Percentiles rank a stretch among this genome's conserved stretches.
Conservation (phyloP, 2,113 vertebrate species). For the Illadopsis cleaveri region DNA sequence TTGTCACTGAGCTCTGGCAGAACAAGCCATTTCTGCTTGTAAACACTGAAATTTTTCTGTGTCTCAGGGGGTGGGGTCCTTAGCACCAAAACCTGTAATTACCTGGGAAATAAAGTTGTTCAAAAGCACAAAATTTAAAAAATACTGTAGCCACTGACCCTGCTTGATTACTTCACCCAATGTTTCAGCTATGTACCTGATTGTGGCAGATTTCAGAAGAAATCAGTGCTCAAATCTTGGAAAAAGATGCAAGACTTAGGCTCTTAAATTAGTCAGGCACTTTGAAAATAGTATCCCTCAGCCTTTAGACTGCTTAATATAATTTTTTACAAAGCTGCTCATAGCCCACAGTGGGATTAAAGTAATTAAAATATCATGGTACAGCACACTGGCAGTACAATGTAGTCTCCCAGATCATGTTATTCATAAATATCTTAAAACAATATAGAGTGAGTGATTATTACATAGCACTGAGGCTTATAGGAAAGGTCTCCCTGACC, state of each 20-base stretch:
- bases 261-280: not conserved
- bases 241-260: not conserved
- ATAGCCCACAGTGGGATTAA: not conserved
- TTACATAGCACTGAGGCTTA: not conserved
- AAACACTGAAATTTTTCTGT: not conserved
- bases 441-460: not conserved
- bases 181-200: not conserved
- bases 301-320: not conserved
- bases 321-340: conserved; percentile 41
- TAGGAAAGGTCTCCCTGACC: not conserved
- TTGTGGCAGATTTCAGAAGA: not conserved
- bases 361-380: conserved; percentile 28
- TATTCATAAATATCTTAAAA: conserved; percentile 27
- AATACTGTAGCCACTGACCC: not conserved
- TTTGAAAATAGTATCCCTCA: conserved; percentile 14
- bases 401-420: not conserved
- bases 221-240: not conserved
- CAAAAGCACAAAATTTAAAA: not conserved
- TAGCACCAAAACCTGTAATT: not conserved
- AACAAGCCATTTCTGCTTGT: not conserved
- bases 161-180: not conserved
- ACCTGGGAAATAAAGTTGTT: not conserved
- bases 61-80: not conserved
- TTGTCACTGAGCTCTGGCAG: not conserved
- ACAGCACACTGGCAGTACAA: not conserved